phyloP scores from a whole-genome alignment of 2,888 invertebrate species.

The Drosophila borealis region DNA sequence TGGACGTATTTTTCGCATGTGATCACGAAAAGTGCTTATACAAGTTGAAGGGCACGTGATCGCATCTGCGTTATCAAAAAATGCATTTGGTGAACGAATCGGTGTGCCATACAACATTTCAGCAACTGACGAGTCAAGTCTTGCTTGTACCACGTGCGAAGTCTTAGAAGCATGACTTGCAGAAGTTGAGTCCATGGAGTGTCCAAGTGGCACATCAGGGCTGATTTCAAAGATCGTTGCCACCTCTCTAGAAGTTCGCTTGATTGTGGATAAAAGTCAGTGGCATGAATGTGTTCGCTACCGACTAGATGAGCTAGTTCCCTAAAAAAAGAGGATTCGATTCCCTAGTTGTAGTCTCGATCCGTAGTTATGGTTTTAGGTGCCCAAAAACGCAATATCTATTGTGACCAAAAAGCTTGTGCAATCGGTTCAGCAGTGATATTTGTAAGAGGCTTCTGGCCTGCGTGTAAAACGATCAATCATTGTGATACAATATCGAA shows the following conservation, averaged over 20 bases:
- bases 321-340: too few species aligned
- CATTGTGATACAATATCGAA: too few species aligned
- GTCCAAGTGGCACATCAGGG: background rate
- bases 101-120: too few species aligned
- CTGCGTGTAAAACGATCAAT: too few species aligned
- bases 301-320: background rate
- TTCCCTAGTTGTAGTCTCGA: background rate
- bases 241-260: conserved; percentile 1
- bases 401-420: conserved; percentile 12
- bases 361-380: conserved; percentile 17
- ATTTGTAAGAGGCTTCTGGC: too few species aligned
- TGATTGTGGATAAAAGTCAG: background rate
- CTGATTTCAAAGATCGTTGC: background rate
- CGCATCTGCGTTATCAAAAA: too few species aligned
- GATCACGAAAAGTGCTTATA: too few species aligned
- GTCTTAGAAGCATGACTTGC: too few species aligned
- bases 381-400: conserved; percentile 8
- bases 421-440: background rate
- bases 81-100: too few species aligned
- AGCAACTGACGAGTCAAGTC: background rate
- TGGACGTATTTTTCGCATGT: too few species aligned
- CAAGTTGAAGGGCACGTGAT: too few species aligned
- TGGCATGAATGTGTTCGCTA: conserved; percentile 1
- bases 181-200: too few species aligned
- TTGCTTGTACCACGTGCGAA: background rate